Evolutionary conservation across 2,888 invertebrate species (phyloP).

Genomic region (Digitonthophagus gazella): DNA sequence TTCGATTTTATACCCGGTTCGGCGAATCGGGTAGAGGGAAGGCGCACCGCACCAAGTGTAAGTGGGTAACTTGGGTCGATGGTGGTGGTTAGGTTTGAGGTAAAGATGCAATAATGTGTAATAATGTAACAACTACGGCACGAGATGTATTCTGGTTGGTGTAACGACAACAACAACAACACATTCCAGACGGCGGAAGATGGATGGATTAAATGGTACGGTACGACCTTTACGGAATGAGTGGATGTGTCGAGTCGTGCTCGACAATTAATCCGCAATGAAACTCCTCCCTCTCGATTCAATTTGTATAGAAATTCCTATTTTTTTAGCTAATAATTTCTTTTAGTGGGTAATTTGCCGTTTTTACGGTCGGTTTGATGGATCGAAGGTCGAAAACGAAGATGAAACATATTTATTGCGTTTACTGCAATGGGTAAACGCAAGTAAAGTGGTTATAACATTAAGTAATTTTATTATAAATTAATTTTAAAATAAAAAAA

Average conservation of each 20-base stretch:
- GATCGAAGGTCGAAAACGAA: no score
- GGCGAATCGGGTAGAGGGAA: slow-evolving; percentile 40
- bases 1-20: slow-evolving; percentile 45
- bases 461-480: no score
- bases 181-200: slow-evolving; percentile 29
- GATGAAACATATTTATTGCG: no score
- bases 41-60: not conserved
- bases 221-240: not conserved
- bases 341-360: not conserved
- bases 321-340: not conserved
- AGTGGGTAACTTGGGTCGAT: no score
- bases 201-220: no score
- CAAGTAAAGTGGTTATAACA: no score
- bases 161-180: slow-evolving; percentile 26
- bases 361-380: not conserved
- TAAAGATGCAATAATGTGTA: slow-evolving; percentile 42
- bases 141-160: no score
- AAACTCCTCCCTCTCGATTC: not conserved
- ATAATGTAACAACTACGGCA: slow-evolving; percentile 46
- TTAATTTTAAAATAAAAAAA: no score
- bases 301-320: not conserved
- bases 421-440: no score
- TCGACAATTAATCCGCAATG: not conserved
- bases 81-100: slow-evolving; percentile 42
- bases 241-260: slow-evolving; percentile 6